Evolutionary conservation across 2,113 vertebrate genomes (phyloP), one percentile per base, ranked within the genome.

Genomic region (Spilogale gracilis): DNA sequence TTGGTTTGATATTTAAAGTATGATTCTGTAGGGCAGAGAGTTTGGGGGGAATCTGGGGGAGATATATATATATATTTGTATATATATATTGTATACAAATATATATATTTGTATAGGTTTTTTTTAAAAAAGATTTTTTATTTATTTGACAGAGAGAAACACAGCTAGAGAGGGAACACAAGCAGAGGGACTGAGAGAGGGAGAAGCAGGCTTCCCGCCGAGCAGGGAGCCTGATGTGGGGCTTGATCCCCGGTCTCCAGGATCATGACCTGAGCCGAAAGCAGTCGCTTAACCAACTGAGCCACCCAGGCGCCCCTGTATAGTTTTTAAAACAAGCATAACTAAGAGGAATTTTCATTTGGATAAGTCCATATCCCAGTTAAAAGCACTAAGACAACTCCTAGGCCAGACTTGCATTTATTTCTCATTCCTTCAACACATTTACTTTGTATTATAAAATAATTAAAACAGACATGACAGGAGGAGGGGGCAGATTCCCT

Each of bases 251-350:
- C 38, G 38, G 38, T 38, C 38, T 38, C 38, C 38, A 38, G 38
- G 38, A 38, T 38, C 38, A 38, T 38, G 38, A 38, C 38, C 38
- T 38, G 38, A 38, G 2, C 38, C 38, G 38, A 38, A 38, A 38
- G 38, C 38, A 38, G 38, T 38, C 38, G 38, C 38, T 38, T 38
- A 38, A 38, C 38, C 38, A 38, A 38, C 38, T 38, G 38, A 38
- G 38, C 38, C 38, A 38, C 38, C 38, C 38, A 38, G 38, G 38
- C 38, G 38, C 38, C 38, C 23, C 89, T 61, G 0, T 69, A 74
- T 23, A 45, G 38, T 76, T 96, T 93, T 50, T 69, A 89, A 82
- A 78, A 82, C 6, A 81, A 92, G 45, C 58, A 93, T 65, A 17
- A 43, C 1, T n/a, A 21, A 71, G 14, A 73, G 21, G 25, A 73